Conservation (phyloP, 2,797 vertebrate species). For the Loris lydekkerianus region DNA sequence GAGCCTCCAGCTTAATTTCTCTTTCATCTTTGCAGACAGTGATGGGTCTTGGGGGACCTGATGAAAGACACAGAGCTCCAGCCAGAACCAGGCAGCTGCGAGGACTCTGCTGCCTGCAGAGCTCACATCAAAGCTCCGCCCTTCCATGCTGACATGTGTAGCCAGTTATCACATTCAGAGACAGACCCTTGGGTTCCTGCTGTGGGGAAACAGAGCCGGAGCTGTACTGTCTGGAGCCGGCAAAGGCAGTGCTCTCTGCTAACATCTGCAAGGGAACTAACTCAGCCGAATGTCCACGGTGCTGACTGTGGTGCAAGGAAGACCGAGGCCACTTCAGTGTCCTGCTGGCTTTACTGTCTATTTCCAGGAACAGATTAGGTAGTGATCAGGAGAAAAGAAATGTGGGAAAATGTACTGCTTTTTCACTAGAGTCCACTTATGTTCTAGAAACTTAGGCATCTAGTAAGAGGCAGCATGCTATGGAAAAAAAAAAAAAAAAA, state of each 20-base stretch:
- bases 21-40: neutral
- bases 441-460: neutral
- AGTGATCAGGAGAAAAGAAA: neutral
- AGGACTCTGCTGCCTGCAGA: neutral
- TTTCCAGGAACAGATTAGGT: neutral
- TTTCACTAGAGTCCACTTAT: neutral
- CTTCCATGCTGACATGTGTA: neutral
- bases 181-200: neutral
- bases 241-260: neutral
- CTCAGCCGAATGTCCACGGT: neutral
- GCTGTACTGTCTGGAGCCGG: neutral
- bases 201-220: neutral
- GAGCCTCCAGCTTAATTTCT: neutral
- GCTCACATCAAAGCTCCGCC: neutral
- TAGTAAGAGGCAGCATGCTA: neutral
- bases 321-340: neutral
- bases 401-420: neutral
- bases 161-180: neutral
- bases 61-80: neutral
- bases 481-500: neutral
- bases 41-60: neutral
- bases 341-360: neutral
- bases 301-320: neutral
- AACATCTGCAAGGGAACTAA: neutral
- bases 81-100: neutral